Evolutionary conservation across 1,140 invertebrate species (phyloP), one percentile per base, ranked within the genome.

Genomic region (Hypothenemus hampei): DNA sequence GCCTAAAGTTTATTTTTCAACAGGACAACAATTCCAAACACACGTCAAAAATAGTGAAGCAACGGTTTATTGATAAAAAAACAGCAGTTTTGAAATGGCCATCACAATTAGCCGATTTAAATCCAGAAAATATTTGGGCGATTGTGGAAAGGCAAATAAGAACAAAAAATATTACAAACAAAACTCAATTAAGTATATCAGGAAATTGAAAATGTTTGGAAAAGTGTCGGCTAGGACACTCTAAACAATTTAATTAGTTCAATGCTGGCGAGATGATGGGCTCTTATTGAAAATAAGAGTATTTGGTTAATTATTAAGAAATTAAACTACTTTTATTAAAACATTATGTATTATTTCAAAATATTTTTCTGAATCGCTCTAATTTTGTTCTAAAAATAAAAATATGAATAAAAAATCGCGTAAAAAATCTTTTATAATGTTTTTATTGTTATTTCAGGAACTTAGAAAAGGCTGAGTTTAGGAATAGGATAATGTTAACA

Each of bases 61-160:
- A 1, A 19, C 22, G 18, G 40, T 43, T 43, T 43, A 7, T 2
- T 19, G 23, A 43, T n/a, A n/a, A n/a, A 43, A 43, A 43, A 43
- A 43, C 22, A 2, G 16, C 18, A 13, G 23, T 43, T 24, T 43
- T 43, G 15, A 43, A 43, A 18, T 21, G 40, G 19, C 19, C 40
- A 43, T n/a, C 23, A 13, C 23, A 43, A 21, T 21, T 20, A 2
- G 8, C 40, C 5, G 40, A 43, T 21, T 20, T 43, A 22, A 21
- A 3, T 13, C 36, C 36, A n/a, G n/a, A n/a, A n/a, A n/a, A n/a
- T n/a, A n/a, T n/a, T n/a, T 31, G 26, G 26, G 26, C 10, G 1
- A 31, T 31, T 31, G 1, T 31, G 26, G 26, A 31, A 3, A 31
- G 26, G 26, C 1, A 31, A 31, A 31, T 31, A 31, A 31, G 1